These are phyloP conservation scores for Elgonia sp. DNA, from an alignment of 2,888 invertebrate genomes.

Conservation along the genomic window DNA sequence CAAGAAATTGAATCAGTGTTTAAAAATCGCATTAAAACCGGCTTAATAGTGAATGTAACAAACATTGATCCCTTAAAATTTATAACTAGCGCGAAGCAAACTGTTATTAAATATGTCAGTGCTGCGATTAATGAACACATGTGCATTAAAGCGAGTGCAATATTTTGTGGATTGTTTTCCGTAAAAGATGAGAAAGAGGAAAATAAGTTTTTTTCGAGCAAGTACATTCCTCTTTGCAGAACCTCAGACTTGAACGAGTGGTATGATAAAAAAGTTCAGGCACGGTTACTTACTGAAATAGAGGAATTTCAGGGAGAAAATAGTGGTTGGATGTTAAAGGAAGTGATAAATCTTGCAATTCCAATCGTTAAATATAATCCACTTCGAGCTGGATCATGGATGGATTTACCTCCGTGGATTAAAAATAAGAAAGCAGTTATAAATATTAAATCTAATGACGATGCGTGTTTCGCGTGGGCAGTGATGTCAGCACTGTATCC, in stretches of 20 bases:
- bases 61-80: no score
- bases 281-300: background rate
- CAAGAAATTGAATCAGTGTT: no score
- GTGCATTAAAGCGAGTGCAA: background rate
- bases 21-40: no score
- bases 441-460: constrained; percentile 5
- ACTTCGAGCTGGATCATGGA: constrained; percentile 46
- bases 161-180: constrained; percentile 4
- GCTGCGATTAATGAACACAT: background rate
- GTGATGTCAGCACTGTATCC: constrained; percentile 37
- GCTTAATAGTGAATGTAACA: no score
- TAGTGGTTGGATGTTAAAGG: constrained; percentile 61
- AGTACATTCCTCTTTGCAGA: background rate
- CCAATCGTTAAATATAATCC: constrained; percentile 69
- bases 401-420: constrained; percentile 46
- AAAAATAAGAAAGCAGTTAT: constrained; percentile 38
- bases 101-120: background rate
- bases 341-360: constrained; percentile 55
- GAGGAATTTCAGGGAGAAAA: constrained; percentile 68
- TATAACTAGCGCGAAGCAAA: no score
- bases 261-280: constrained; percentile 16
- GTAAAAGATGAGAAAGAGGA: background rate
- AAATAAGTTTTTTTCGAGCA: background rate
- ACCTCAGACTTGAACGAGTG: constrained; percentile 3
- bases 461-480: constrained; percentile 58